Conservation (phyloP, 2,888 invertebrate genomes). For the Chaetogeoica ovagalla region DNA sequence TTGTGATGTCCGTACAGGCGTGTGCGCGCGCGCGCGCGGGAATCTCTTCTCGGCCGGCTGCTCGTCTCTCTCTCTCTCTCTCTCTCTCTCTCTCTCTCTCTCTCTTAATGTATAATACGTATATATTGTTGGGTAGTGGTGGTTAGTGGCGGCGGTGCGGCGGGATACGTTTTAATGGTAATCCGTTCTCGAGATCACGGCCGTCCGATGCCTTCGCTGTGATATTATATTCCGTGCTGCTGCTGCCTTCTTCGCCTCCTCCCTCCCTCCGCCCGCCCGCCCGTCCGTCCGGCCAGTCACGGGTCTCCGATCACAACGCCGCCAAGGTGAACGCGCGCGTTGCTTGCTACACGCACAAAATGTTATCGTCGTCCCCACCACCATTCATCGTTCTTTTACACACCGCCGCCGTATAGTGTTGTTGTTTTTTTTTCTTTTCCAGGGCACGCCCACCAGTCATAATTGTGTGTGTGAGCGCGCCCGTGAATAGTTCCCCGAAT, state of each 20-base stretch:
- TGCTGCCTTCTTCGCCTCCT: background rate
- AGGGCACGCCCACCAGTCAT: constrained; percentile 27
- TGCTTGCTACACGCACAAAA: constrained; percentile 13
- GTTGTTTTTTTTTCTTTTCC: constrained; percentile 2
- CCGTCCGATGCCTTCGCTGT: constrained; percentile 48
- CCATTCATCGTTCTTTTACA: background rate
- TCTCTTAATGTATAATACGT: too few species aligned
- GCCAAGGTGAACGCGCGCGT: constrained; percentile 45
- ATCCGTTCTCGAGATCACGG: constrained; percentile 51
- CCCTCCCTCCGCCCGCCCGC: background rate
- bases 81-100: too few species aligned
- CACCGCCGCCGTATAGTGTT: background rate
- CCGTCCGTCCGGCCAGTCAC: background rate
- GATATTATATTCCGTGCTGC: constrained; percentile 15
- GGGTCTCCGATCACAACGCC: background rate
- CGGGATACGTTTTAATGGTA: constrained; percentile 21
- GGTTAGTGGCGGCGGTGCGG: background rate
- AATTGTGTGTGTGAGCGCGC: background rate
- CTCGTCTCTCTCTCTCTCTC: too few species aligned
- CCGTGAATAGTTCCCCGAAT: background rate
- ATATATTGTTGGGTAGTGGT: background rate
- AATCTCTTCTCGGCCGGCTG: background rate
- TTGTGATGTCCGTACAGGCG: too few species aligned
- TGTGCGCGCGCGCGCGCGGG: too few species aligned
- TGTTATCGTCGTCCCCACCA: background rate